Conservation (phyloP, 2,797 vertebrate genomes). For the Streptopelia turtur region DNA sequence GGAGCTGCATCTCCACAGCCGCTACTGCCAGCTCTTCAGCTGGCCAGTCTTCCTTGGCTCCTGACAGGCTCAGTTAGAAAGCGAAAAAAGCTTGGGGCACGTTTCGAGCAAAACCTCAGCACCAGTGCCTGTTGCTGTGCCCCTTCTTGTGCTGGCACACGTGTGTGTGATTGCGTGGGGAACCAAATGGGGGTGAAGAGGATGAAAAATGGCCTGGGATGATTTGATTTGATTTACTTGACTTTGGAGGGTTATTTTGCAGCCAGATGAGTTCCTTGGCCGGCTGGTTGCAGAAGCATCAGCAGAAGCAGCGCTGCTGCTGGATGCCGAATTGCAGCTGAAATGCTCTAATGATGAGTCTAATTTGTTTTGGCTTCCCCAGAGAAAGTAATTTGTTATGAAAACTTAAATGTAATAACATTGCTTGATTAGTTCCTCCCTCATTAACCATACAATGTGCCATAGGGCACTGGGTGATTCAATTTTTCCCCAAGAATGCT, state of each 20-base stretch:
- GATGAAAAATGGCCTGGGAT: rapidly evolving
- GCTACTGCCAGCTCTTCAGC: not conserved
- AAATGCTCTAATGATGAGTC: rapidly evolving
- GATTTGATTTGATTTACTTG: not conserved
- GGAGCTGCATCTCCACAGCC: rapidly evolving
- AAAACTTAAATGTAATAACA: not conserved
- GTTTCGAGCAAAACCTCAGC: not conserved
- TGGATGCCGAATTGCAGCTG: rapidly evolving
- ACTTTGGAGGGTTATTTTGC: not conserved
- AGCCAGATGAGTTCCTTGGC: not conserved
- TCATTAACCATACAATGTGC: not conserved
- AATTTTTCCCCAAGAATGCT: not conserved
- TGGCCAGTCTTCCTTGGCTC: not conserved
- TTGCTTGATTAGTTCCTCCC: not conserved
- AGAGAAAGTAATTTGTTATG: not conserved
- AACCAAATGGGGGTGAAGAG: rapidly evolving
- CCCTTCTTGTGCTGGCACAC: rapidly evolving
- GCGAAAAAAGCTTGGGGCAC: not conserved
- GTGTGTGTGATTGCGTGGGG: not conserved
- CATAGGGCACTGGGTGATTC: not conserved
- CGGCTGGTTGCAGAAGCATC: rapidly evolving
- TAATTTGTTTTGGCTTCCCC: not conserved
- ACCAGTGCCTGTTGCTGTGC: not conserved
- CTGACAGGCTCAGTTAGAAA: not conserved
- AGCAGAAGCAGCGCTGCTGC: not conserved